Percentiles rank a stretch among this genome's conserved stretches.
These are phyloP conservation scores for Vesta saturnalis DNA, from an alignment of 2,888 invertebrate species.

Conservation along the genomic window DNA sequence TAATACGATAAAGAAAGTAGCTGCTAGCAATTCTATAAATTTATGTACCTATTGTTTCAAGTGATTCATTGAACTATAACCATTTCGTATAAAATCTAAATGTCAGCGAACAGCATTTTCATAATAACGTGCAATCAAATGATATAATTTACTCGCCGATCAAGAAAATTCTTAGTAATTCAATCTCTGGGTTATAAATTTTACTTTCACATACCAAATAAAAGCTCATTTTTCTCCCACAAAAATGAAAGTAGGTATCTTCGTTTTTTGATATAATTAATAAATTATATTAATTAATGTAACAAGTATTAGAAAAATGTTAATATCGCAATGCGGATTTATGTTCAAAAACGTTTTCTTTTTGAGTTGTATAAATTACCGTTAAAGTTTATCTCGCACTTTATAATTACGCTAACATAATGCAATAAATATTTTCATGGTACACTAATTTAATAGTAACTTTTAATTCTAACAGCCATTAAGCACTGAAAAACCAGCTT, in stretches of 20 bases:
- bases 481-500: conserved; percentile 6
- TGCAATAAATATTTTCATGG: conserved; percentile 12
- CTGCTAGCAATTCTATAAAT: conserved; percentile 34
- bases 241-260: not conserved
- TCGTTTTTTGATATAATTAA: no score
- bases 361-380: conserved; percentile 8
- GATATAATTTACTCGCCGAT: conserved; percentile 11
- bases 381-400: conserved; percentile 11
- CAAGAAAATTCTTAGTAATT: not conserved
- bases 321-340: no score
- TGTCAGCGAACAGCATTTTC: conserved; percentile 40
- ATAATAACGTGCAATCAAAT: conserved; percentile 17
- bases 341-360: not conserved
- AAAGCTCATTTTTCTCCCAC: no score
- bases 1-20: conserved; percentile 29
- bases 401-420: conserved; percentile 7
- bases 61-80: conserved; percentile 49
- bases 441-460: conserved; percentile 15
- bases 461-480: conserved; percentile 8
- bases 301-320: no score
- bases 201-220: not conserved
- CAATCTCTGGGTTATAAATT: not conserved
- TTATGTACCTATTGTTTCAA: conserved; percentile 47
- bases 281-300: no score
- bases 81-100: conserved; percentile 44